Evolutionary conservation across 2,888 invertebrate genomes (phyloP), one percentile per base, ranked within the genome.

Genomic region (Chloromyia formosa): DNA sequence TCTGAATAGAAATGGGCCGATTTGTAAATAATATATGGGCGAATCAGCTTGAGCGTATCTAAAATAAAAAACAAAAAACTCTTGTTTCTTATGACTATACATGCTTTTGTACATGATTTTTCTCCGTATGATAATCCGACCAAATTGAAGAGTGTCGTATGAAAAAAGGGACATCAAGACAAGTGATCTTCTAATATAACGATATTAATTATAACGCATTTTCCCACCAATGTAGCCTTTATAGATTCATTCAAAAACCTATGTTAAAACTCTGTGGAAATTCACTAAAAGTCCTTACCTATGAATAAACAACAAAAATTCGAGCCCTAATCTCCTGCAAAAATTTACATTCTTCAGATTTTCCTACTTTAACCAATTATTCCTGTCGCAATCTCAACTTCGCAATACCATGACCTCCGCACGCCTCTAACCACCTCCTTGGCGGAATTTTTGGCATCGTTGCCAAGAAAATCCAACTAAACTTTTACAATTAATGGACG

Each of bases 401-500:
- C 49, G 4, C 27, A 61, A 27, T 16, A 22, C 14, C 27, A 27
- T 61, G 14, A 61, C n/a, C 62, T 62, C 40, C 14, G 27, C 27
- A 62, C 40, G n/a, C 14, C 12, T 16, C 27, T 7, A n/a, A 1
- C 12, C 40, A 35, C 40, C 40, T 16, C 35, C 23, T 60, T 12
- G 9, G 18, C 18, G 1, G 14, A 20, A 60, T 20, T 1, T 23
- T 7, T 22, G 14, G 22, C 23, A 49, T 23, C 60, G 14, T 23
- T 60, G 60, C 62, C 40, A 62, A 62, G 40, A 40, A 62, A 62
- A 40, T 62, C 40, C 40, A 18, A 56, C 58, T 71, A 40, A 71
- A 71, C 56, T 71, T 71, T 35, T 16, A 71, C 58, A 71, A 71
- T 71, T 71, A 71, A 71, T 58, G 71, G 40, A 56, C 56, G 71